Percentiles rank a stretch among this genome's conserved stretches.
Evolutionary conservation across 2,797 vertebrate species (phyloP).

Genomic region (Manis pentadactyla): DNA sequence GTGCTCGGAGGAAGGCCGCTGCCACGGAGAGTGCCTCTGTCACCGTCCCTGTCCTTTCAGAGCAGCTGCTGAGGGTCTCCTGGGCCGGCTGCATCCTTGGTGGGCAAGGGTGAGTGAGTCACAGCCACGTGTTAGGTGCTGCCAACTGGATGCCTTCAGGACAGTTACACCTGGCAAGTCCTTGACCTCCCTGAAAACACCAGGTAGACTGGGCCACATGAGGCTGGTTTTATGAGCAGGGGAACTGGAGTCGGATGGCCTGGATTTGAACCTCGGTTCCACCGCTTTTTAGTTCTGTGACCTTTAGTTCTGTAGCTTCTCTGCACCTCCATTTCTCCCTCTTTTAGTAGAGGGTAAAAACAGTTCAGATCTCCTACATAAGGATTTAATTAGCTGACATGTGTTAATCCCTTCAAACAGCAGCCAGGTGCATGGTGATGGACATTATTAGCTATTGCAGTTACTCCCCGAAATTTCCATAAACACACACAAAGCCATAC

Average conservation of each 20-base stretch:
- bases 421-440: background rate
- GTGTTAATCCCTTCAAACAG: background rate
- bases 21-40: accelerated
- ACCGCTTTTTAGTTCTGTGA: background rate
- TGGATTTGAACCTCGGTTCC: background rate
- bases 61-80: background rate
- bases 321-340: background rate
- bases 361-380: background rate
- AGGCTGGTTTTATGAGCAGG: background rate
- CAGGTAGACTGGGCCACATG: accelerated
- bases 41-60: accelerated
- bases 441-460: background rate
- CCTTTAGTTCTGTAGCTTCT: background rate
- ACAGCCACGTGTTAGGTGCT: accelerated
- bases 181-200: background rate
- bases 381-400: background rate
- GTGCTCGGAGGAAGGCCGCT: background rate
- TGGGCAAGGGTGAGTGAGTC: accelerated
- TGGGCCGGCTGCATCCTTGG: accelerated
- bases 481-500: background rate
- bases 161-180: background rate
- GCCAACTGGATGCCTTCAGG: background rate
- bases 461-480: background rate
- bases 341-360: background rate
- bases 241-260: background rate